Base-by-base conservation (phyloP, 2,797 vertebrate species). In the Thunnus albacares region DNA sequence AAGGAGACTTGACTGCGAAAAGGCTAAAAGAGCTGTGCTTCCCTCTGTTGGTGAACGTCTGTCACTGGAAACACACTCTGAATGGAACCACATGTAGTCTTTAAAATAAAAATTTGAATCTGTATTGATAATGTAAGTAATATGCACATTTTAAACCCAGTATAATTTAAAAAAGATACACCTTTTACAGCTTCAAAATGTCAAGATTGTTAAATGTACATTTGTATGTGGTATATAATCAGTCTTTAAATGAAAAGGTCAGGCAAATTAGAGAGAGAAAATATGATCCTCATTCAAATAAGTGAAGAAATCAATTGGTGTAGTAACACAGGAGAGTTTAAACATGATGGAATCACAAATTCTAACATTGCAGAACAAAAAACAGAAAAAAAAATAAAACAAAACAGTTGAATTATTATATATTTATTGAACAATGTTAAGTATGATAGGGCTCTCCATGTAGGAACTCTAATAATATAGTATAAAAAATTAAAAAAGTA, bases 401-500 rank as follows among this genome's bases (percentile, higher is more conserved):
- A 63, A 12, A 35, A 47, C 35, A 30, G 13, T 30, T 81, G 65
- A 81, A 83, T 87, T 88, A 82, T 91, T 80, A 89, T 91, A 92
- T 91, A 90, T 94, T 94, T 95, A 95, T 95, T 95, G 88, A 94
- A 92, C 93, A 90, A 84, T 91, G 92, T 91, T 86, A 90, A 89
- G 88, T 89, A 93, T 92, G 91, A 94, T 90, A 93, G 88, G 77
- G 83, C 81, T 94, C 83, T 93, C 89, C 89, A 90, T 83, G 87
- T 93, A 92, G 87, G 89, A 93, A 91, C 82, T 95, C 90, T 94
- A 94, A 93, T 92, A 92, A 92, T 93, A 94, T 92, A 87, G 94
- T 96, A 96, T 95, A 94, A 96, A 94, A 95, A 90, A 86, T 92
- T 86, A 81, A 90, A 95, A 96, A 95, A 95, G 94, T 96, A 96